phyloP scores from a whole-genome alignment of 2,888 invertebrate species.

The Cephus runcator region DNA sequence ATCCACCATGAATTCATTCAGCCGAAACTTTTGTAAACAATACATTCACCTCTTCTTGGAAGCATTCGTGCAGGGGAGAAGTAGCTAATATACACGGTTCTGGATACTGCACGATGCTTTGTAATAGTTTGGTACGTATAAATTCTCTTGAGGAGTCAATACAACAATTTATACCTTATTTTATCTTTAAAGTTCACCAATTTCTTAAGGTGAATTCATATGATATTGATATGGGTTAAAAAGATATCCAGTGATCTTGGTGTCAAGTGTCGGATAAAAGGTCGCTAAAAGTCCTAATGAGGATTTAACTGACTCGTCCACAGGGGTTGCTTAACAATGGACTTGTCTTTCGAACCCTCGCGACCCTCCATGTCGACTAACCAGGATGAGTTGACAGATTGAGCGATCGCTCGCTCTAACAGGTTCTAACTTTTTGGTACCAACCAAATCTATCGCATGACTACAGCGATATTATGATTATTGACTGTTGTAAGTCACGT shows the following conservation, averaged over 20 bases:
- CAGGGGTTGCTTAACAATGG: constrained; percentile 48
- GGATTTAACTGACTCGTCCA: constrained; percentile 53
- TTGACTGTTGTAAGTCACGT: background rate
- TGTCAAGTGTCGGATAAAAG: constrained; percentile 32
- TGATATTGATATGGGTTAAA: background rate
- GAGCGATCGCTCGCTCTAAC: constrained; percentile 43
- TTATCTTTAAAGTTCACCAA: background rate
- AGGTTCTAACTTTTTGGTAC: constrained; percentile 22
- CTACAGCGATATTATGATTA: background rate
- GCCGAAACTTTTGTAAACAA: constrained; percentile 52
- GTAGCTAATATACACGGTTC: background rate
- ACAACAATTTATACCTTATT: background rate
- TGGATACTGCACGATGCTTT: background rate
- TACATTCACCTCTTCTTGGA: constrained; percentile 44
- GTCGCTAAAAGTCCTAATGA: constrained; percentile 44
- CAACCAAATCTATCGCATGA: background rate
- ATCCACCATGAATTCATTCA: constrained; percentile 48
- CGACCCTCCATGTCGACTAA: constrained; percentile 39
- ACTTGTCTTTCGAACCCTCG: constrained; percentile 42
- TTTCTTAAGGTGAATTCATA: background rate
- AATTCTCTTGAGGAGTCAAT: background rate
- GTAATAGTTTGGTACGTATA: background rate
- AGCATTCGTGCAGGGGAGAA: background rate
- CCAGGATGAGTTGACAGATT: constrained; percentile 38
- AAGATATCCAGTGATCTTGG: background rate